Evolutionary conservation across 2,888 invertebrate species (phyloP).

Genomic region (Amphiduros pacificus): DNA sequence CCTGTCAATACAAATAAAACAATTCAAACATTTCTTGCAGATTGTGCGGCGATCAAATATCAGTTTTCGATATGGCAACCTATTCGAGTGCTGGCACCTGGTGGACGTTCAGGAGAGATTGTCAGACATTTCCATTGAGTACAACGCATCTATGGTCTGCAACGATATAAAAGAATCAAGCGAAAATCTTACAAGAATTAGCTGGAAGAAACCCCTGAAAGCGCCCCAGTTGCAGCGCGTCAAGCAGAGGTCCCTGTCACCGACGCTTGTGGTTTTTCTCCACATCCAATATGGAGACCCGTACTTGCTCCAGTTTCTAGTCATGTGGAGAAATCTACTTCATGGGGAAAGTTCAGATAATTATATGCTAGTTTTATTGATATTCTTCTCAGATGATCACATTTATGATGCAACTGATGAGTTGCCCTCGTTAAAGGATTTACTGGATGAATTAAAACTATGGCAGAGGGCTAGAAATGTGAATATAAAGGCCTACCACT

Average conservation of each 20-base stretch:
- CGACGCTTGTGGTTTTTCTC: constrained; percentile 7
- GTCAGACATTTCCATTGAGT: neutral
- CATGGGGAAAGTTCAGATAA: neutral
- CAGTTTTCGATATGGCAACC: constrained; percentile 5
- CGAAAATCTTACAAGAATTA: too few species aligned
- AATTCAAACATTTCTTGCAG: too few species aligned
- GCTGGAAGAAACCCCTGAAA: neutral
- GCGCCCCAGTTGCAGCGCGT: neutral
- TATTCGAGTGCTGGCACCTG: constrained; percentile 5
- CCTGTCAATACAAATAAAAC: too few species aligned
- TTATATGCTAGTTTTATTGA: neutral
- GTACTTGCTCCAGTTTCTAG: constrained; percentile 2
- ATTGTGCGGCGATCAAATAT: neutral
- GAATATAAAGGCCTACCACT: constrained; percentile 1
- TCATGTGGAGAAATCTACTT: constrained; percentile 6
- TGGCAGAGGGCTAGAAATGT: constrained; percentile 1
- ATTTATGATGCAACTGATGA: neutral
- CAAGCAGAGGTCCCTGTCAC: neutral
- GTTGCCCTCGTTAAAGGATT: neutral
- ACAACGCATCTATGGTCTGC: constrained; percentile 5
- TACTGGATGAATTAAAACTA: neutral
- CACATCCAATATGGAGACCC: constrained; percentile 6
- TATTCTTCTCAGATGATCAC: too few species aligned
- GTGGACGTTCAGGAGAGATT: neutral
- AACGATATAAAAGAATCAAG: neutral